A percentile compares a stretch with the other conserved stretches of the same genome.
These are phyloP conservation scores for Asarcornis scutulata DNA, from an alignment of 2,113 vertebrate genomes.

Conservation along the genomic window DNA sequence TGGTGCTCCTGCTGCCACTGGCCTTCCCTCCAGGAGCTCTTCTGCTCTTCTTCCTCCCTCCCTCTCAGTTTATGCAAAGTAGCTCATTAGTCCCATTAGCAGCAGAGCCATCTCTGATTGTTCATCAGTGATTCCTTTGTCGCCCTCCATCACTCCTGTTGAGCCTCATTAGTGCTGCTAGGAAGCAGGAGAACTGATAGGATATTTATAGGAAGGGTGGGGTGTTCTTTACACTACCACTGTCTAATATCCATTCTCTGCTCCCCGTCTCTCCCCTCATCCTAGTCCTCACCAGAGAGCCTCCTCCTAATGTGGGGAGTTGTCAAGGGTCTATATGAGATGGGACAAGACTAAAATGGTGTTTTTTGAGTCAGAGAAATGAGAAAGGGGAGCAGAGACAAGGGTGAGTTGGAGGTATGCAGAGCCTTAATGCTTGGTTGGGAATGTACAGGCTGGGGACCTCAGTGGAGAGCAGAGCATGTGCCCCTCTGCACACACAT, in stretches of 20 bases:
- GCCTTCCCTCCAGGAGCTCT: slow-evolving; percentile 8
- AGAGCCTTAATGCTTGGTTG: neutral
- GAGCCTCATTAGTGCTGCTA: slow-evolving; percentile 42
- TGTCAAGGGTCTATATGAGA: neutral
- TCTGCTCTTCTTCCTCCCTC: neutral
- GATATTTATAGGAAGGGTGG: slow-evolving; percentile 48
- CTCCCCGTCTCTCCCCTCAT: neutral
- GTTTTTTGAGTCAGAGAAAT: neutral
- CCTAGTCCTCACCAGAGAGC: neutral
- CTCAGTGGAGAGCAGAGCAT: neutral
- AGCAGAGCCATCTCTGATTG: slow-evolving; percentile 18
- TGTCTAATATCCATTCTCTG: neutral
- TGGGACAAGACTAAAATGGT: neutral
- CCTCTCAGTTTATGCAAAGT: slow-evolving; percentile 30
- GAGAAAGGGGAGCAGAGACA: neutral
- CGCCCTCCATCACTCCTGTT: slow-evolving; percentile 28
- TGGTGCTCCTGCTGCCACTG: neutral
- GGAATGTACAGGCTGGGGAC: neutral
- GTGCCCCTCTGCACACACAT: neutral
- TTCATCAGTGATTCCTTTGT: slow-evolving; percentile 65
- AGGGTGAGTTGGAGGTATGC: neutral
- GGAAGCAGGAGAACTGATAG: slow-evolving; percentile 26
- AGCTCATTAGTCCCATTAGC: slow-evolving; percentile 29
- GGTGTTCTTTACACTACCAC: neutral
- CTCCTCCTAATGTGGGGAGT: neutral